phyloP scores from a whole-genome alignment of 1,140 invertebrate species.

The Ephestia elutella region DNA sequence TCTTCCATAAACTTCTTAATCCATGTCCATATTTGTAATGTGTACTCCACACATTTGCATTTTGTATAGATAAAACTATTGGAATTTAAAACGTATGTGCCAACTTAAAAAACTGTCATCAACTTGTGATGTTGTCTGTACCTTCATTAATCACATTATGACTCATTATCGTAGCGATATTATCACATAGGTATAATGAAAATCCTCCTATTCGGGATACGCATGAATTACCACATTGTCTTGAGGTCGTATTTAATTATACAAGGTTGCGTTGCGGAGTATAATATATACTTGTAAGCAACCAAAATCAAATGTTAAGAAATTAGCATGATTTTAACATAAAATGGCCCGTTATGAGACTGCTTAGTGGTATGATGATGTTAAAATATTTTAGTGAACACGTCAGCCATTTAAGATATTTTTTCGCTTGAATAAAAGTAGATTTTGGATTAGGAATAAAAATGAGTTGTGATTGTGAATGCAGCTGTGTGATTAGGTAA shows the following conservation, averaged over 20 bases:
- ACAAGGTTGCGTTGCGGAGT: neutral
- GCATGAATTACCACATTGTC: conserved; percentile 1
- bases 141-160: neutral
- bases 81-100: too few relatives aligned
- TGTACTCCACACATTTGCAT: neutral
- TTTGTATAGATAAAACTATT: too few relatives aligned
- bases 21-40: too few relatives aligned
- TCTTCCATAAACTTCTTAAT: too few relatives aligned
- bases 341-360: neutral
- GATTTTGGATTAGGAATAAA: too few relatives aligned
- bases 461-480: too few relatives aligned
- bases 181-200: neutral
- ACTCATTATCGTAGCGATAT: neutral
- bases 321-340: conserved; percentile 1
- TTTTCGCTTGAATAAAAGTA: too few relatives aligned
- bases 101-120: neutral
- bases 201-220: neutral
- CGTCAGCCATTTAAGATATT: too few relatives aligned
- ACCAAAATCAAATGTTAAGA: neutral
- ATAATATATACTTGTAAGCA: neutral
- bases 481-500: neutral
- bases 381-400: too few relatives aligned
- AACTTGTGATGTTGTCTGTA: neutral
- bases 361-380: neutral
- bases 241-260: neutral